phyloP scores from a whole-genome alignment of 2,888 invertebrate species.

The Drosophila macrospina region DNA sequence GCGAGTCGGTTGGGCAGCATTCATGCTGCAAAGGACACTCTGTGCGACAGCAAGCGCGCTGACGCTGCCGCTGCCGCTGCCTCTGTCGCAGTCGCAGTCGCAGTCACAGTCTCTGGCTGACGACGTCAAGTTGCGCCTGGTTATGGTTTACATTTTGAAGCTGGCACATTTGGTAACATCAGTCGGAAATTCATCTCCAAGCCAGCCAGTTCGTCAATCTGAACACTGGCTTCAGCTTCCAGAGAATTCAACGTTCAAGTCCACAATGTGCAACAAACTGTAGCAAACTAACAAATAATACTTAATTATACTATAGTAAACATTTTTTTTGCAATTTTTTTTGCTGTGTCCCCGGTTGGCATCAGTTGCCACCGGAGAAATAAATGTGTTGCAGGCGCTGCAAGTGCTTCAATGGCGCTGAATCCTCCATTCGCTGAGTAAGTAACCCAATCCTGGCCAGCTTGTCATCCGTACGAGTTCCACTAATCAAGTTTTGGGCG shows the following conservation, averaged over 20 bases:
- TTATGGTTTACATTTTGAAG: slow-evolving; percentile 74
- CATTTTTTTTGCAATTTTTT: slow-evolving; percentile 13
- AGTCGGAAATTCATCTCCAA: slow-evolving; percentile 83
- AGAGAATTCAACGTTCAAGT: background rate
- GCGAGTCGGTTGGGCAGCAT: slow-evolving; percentile 13
- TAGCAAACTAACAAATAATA: background rate
- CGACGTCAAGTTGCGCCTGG: slow-evolving; percentile 69
- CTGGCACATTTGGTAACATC: slow-evolving; percentile 78
- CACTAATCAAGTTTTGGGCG: slow-evolving; percentile 75
- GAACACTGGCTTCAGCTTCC: slow-evolving; percentile 1
- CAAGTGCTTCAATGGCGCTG: background rate
- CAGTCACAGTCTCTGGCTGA: slow-evolving; percentile 10
- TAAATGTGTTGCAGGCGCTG: background rate
- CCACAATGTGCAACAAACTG: background rate
- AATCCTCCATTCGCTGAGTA: slow-evolving; percentile 11
- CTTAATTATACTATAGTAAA: background rate
- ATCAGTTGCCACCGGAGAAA: background rate
- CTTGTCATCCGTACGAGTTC: slow-evolving; percentile 65
- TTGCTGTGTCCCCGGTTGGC: slow-evolving; percentile 6
- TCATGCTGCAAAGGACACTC: slow-evolving; percentile 65
- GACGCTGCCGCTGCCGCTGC: slow-evolving; percentile 15
- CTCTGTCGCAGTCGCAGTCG: slow-evolving; percentile 42
- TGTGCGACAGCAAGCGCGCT: slow-evolving; percentile 41
- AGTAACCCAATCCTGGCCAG: slow-evolving; percentile 7
- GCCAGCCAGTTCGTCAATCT: slow-evolving; percentile 72